Percentiles rank a stretch among this genome's conserved stretches.
Conservation (phyloP, 2,797 vertebrate genomes). For the Morus bassanus region DNA sequence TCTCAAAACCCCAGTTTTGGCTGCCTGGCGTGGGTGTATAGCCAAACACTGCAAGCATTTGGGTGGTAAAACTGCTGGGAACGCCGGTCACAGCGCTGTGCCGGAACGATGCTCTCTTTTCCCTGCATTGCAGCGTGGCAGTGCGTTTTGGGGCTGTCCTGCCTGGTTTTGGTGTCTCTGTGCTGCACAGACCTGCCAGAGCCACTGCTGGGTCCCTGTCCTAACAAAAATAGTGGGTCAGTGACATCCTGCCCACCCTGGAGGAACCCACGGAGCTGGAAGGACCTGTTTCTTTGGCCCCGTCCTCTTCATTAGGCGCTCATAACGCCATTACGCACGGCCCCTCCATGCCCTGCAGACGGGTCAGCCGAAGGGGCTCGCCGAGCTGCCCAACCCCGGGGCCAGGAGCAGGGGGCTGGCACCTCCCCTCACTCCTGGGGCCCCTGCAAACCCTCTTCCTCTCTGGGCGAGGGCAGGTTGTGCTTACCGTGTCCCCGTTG, state of each 20-base stretch:
- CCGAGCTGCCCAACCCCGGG: accelerated
- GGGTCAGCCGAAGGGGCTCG: background rate
- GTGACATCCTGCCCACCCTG: accelerated
- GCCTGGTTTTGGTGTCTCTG: background rate
- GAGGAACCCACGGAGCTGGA: background rate
- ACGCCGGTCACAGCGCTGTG: background rate
- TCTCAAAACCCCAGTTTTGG: background rate
- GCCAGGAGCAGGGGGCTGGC: accelerated
- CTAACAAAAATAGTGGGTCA: accelerated
- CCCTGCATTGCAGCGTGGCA: accelerated
- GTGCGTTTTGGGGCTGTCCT: background rate
- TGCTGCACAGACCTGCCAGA: background rate
- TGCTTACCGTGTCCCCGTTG: conserved; percentile 67
- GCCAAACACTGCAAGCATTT: background rate
- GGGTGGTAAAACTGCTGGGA: background rate
- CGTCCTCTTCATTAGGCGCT: accelerated
- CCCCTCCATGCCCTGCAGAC: background rate
- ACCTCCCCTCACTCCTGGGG: accelerated
- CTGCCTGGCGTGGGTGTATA: background rate
- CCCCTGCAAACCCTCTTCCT: background rate
- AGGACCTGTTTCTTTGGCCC: background rate
- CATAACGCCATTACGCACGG: accelerated
- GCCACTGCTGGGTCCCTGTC: background rate
- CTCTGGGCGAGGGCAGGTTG: accelerated
- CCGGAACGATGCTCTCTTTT: background rate